phyloP scores from a whole-genome alignment of 2,113 vertebrate species.

The Megalops atlanticus region DNA sequence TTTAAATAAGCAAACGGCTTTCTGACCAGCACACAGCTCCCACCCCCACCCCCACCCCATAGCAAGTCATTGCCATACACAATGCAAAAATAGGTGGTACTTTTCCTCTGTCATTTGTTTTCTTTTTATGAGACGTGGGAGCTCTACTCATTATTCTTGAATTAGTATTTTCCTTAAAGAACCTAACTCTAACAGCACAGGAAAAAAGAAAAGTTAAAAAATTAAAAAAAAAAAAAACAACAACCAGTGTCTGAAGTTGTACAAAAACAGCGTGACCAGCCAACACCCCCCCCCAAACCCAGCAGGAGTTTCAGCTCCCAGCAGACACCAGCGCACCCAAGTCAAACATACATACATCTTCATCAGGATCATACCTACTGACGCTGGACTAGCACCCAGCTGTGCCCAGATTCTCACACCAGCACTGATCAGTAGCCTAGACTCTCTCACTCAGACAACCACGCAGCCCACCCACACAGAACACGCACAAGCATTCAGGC shows the following conservation, averaged over 20 bases:
- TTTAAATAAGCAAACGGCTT: neutral
- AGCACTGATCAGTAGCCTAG: too few species aligned
- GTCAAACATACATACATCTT: neutral
- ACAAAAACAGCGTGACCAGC: neutral
- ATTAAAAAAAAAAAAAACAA: slow-evolving; percentile 32
- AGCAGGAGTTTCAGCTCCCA: neutral
- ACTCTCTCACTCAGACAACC: too few species aligned
- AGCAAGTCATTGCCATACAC: slow-evolving; percentile 39
- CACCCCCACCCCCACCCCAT: slow-evolving; percentile 21
- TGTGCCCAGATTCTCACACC: too few species aligned
- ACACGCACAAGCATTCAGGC: neutral
- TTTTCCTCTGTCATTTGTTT: slow-evolving; percentile 19
- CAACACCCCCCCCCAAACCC: neutral
- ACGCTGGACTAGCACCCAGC: neutral
- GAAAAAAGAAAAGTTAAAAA: slow-evolving; percentile 27
- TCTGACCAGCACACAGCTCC: slow-evolving; percentile 38
- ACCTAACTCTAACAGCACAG: slow-evolving; percentile 45
- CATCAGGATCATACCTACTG: too few species aligned
- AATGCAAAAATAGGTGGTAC: slow-evolving; percentile 42
- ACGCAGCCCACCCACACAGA: neutral
- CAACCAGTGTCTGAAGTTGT: slow-evolving; percentile 8
- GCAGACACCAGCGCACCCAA: neutral
- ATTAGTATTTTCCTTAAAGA: slow-evolving; percentile 41
- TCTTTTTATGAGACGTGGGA: slow-evolving; percentile 46
- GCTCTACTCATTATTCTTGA: slow-evolving; percentile 48